These are phyloP conservation scores for Pica pica DNA, from an alignment of 2,113 vertebrate genomes.

Conservation along the genomic window DNA sequence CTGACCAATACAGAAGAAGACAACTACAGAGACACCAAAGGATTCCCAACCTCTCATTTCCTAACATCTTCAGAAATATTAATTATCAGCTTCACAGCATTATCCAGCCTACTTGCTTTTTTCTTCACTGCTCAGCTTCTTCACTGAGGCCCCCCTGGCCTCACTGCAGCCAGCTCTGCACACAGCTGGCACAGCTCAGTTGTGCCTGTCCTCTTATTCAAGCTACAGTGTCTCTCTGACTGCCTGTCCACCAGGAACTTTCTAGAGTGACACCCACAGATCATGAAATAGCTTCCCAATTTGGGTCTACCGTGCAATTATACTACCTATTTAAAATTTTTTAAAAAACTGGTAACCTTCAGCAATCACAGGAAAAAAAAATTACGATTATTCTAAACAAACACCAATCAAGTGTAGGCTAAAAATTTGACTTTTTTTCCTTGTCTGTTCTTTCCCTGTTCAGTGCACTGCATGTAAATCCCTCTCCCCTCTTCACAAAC, in stretches of 20 bases:
- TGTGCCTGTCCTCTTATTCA: background rate
- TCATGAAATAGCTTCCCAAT: background rate
- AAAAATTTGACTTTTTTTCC: background rate
- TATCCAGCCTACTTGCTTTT: background rate
- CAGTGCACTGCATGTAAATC: background rate
- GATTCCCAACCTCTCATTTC: background rate
- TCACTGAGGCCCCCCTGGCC: background rate
- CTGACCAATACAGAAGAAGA: constrained; percentile 3
- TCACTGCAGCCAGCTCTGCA: background rate
- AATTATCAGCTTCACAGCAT: background rate
- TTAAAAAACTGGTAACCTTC: background rate
- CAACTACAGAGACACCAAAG: background rate
- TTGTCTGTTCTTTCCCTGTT: background rate
- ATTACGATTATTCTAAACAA: background rate
- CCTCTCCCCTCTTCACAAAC: background rate
- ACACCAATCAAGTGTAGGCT: background rate
- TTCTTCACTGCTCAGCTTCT: background rate
- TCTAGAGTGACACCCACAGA: background rate
- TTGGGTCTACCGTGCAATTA: background rate
- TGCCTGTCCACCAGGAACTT: background rate
- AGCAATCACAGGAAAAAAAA: background rate
- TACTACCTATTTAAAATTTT: background rate
- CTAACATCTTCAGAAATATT: background rate
- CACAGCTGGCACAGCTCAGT: background rate
- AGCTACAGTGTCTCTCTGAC: background rate